Evolutionary conservation across 2,888 invertebrate genomes (phyloP).

Genomic region (Drosophila atripex): DNA sequence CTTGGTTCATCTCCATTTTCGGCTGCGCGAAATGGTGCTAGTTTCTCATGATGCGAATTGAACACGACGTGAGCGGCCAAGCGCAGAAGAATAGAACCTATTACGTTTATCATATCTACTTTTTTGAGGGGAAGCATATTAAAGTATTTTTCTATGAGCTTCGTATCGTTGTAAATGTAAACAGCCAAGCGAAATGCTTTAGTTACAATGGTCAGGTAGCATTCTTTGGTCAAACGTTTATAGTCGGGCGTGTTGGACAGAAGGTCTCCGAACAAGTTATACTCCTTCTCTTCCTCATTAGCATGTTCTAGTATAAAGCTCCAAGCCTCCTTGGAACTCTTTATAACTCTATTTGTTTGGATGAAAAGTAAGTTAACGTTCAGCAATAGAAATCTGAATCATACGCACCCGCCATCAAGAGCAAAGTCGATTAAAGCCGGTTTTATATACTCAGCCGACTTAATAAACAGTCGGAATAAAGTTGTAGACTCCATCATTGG

Average conservation of each 20-base stretch:
- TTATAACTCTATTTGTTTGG: slow-evolving; percentile 28
- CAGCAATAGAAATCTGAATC: background rate
- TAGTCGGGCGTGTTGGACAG: slow-evolving; percentile 36
- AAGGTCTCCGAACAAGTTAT: slow-evolving; percentile 16
- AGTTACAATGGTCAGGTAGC: slow-evolving; percentile 33
- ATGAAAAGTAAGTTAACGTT: background rate
- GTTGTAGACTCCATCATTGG: slow-evolving; percentile 43
- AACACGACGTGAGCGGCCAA: slow-evolving; percentile 36
- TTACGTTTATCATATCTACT: slow-evolving; percentile 29
- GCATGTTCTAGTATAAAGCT: slow-evolving; percentile 30
- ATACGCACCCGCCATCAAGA: slow-evolving; percentile 27
- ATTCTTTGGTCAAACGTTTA: slow-evolving; percentile 9
- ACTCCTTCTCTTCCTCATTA: slow-evolving; percentile 6
- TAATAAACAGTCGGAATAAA: slow-evolving; percentile 41
- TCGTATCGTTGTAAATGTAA: slow-evolving; percentile 43
- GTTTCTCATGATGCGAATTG: slow-evolving; percentile 22
- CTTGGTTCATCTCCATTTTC: slow-evolving; percentile 3
- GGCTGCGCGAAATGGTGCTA: slow-evolving; percentile 2
- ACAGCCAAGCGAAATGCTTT: slow-evolving; percentile 52
- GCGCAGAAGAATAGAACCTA: slow-evolving; percentile 50
- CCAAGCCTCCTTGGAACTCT: slow-evolving; percentile 33
- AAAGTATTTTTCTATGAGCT: slow-evolving; percentile 31
- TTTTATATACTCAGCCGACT: slow-evolving; percentile 27
- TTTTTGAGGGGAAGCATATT: slow-evolving; percentile 33
- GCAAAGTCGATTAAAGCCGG: slow-evolving; percentile 7